Base-by-base conservation (phyloP, 2,888 invertebrate species). In the Agrochola lychnidis region DNA sequence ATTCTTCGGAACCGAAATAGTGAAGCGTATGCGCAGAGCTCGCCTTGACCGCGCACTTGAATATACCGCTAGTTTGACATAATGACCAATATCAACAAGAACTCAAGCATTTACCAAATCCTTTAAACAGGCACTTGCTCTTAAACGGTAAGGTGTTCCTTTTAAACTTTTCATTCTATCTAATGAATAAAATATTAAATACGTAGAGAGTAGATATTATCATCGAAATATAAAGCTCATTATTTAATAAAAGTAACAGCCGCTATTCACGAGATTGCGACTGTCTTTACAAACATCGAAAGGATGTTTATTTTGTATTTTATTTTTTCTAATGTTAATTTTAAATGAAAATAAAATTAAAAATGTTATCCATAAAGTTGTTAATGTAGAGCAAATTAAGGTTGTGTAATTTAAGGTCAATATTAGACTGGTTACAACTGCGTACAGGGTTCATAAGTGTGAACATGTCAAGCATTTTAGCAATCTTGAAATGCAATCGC, bases 41-140 rank as follows among this genome's bases (percentile, higher is more conserved):
- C 88, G 91, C 93, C 93, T 93, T 94, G 94, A 93, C 93, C 94
- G 92, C 90, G 92, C 93, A 93, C 95, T 94, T 94, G 92, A 89
- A 87, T 92, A 89, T 95, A 95, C 96, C 94, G 96, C 93, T 96
- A 95, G 89, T 83, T 91, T 91, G 93, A 91, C 93, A 93, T 92
- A 91, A 93, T 93, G 91, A 93, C 92, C 93, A 92, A 92, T 91
- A 93, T 93, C 88, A 90, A 88, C 84, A 89, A 74, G 70, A 73
- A 73, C 76, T 78, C 76, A 69, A 82, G 72, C 79, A 70, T 84
- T 85, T 72, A 67, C 66, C 73, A 69, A 62, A 84, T 81, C 79
- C 81, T 84, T 69, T 4, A 61, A 61, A 69, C 57, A 61, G 22
- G 71, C 51, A 57, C 64, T 64, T 70, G 42, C 4, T 63, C 14